These are phyloP conservation scores for Phocoena phocoena DNA, from an alignment of 2,113 vertebrate genomes.

Conservation along the genomic window DNA sequence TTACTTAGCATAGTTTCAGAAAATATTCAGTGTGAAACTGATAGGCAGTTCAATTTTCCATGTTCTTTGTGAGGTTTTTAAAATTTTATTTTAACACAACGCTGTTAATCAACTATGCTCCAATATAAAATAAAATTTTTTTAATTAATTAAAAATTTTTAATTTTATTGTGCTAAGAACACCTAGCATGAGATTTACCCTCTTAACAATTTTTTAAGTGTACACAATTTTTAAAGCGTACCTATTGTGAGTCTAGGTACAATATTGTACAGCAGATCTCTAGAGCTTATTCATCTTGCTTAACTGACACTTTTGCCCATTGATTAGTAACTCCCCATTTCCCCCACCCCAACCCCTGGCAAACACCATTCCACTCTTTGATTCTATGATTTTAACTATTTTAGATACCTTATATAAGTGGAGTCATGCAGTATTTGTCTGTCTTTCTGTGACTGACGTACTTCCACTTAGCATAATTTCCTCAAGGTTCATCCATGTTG, in stretches of 20 bases:
- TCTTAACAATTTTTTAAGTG: neutral
- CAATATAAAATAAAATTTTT: neutral
- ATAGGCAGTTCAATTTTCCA: neutral
- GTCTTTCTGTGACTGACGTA: neutral
- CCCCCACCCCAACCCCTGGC: neutral
- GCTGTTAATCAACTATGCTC: neutral
- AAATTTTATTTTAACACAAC: neutral
- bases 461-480: neutral
- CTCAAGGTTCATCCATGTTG: neutral
- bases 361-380: neutral
- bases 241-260: neutral
- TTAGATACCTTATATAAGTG: neutral
- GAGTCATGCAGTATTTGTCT: neutral
- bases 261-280: neutral
- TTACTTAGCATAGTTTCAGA: conserved; percentile 1
- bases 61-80: neutral
- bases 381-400: neutral
- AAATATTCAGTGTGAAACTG: conserved; percentile 4
- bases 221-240: neutral
- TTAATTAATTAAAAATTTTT: neutral
- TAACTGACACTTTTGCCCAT: neutral
- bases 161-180: neutral
- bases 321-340: neutral
- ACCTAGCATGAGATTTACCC: neutral
- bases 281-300: neutral